These are phyloP conservation scores for Planococcus citri DNA, from an alignment of 1,140 invertebrate species.

Conservation along the genomic window DNA sequence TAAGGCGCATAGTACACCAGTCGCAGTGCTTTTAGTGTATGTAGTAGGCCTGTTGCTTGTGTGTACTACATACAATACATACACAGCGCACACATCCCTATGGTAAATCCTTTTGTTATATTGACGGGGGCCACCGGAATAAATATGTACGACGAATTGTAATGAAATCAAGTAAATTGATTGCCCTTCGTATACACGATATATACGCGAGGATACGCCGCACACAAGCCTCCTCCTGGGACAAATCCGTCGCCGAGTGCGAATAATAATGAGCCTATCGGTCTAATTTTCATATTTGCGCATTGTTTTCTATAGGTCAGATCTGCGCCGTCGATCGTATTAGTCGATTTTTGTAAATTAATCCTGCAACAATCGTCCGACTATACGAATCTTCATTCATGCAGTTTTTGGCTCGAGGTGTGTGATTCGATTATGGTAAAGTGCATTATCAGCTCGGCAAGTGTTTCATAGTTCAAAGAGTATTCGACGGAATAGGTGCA, in stretches of 20 bases:
- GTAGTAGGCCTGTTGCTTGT: background rate
- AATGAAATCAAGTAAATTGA: slow-evolving; percentile 15
- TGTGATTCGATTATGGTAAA: too few species aligned
- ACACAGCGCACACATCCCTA: background rate
- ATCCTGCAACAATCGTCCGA: too few species aligned
- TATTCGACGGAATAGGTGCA: too few species aligned
- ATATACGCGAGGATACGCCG: background rate
- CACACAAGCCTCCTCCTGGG: background rate
- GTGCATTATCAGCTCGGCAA: too few species aligned
- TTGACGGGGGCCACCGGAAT: background rate
- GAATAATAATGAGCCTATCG: background rate
- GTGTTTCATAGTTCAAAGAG: too few species aligned
- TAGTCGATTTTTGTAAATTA: too few species aligned
- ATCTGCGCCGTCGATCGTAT: too few species aligned
- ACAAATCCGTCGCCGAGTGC: background rate
- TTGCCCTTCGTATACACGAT: background rate
- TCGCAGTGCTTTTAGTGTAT: too few species aligned
- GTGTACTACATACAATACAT: background rate
- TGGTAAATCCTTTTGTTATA: slow-evolving; percentile 9
- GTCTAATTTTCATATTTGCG: background rate
- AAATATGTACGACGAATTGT: background rate
- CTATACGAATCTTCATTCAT: too few species aligned
- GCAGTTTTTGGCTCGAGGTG: too few species aligned
- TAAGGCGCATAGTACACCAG: too few species aligned
- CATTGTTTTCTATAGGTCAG: too few species aligned